These are phyloP conservation scores for Ectemnius continuus DNA, from an alignment of 2,888 invertebrate genomes.

Conservation along the genomic window DNA sequence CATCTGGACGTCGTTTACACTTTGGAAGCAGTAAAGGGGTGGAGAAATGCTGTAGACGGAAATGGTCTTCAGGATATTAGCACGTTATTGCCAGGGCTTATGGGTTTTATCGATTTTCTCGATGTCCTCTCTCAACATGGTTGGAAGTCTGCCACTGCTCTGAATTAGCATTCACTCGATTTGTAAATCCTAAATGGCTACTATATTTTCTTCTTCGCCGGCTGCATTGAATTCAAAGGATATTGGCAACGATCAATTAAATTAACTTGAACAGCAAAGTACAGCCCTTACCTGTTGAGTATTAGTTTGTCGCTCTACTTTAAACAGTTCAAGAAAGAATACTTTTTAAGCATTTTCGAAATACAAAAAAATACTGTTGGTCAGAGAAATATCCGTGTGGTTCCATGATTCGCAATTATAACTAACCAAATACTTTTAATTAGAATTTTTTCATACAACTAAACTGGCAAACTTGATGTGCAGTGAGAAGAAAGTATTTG, in stretches of 20 bases:
- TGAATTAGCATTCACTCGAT: constrained; percentile 60
- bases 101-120: constrained; percentile 72
- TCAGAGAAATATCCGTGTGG: too few species aligned
- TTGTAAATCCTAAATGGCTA: constrained; percentile 37
- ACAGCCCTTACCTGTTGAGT: too few species aligned
- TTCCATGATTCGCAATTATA: too few species aligned
- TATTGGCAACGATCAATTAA: background rate
- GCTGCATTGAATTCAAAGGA: constrained; percentile 2
- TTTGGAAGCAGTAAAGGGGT: constrained; percentile 52
- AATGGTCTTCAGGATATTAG: constrained; percentile 76
- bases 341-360: too few species aligned
- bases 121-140: constrained; percentile 46
- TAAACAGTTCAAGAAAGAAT: too few species aligned
- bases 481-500: too few species aligned
- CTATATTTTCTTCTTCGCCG: constrained; percentile 22
- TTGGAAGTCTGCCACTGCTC: constrained; percentile 57
- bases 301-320: too few species aligned
- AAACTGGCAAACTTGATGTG: too few species aligned
- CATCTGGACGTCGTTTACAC: constrained; percentile 58
- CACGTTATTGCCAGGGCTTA: constrained; percentile 73
- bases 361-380: too few species aligned
- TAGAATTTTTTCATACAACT: too few species aligned
- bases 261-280: too few species aligned
- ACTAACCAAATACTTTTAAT: too few species aligned
- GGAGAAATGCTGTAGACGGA: constrained; percentile 61